Base-by-base conservation (phyloP, 2,888 invertebrate species). In the Orthonychiurus folsomi region DNA sequence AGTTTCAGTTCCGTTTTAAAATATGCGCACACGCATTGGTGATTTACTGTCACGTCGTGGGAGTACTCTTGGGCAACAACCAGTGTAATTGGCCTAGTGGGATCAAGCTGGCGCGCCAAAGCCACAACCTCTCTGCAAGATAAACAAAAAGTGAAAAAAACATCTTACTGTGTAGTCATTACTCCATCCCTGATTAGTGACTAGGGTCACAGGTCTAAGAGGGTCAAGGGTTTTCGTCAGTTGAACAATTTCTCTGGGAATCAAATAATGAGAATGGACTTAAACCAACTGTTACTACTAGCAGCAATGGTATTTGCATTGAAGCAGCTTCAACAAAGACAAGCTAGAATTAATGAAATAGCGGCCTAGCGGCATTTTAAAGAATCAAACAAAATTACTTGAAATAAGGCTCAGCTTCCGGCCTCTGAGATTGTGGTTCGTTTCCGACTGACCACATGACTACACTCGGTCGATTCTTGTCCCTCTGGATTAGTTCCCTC, bases 381-480 rank as follows among this genome's bases (percentile, higher is more conserved):
- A 26, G n/a, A n/a, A n/a, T n/a, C n/a, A n/a, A 9, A 12, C 56
- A 3, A 53, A 47, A 78, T 77, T 79, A 88, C 88, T 81, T 84
- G 77, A 92, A 96, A 78, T 97, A 96, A 47, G 81, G 80, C 65
- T 86, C 87, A 2, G 94, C 86, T 61, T 82, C 82, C 20, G 79
- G 74, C 61, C 83, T 80, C 63, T 84, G 81, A 0, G 89, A 87
- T 66, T 86, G 81, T 0, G 96, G 95, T 76, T 97, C 96, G 78
- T 97, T 97, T 20, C 95, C 87, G 62, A 96, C 85, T 3, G 95
- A 96, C 97, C 97, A 97, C 84, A 93, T 89, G 63, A 96, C 84
- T 25, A 95, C 94, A 63, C 92, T 88, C 0, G 96, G 93, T 74
- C 93, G 86, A 79, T 97, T 96, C 77, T 93, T 93, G 79, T 97